Evolutionary conservation across 23 tunicate species (phyloP).

Genomic region (Oikopleura dioica): DNA sequence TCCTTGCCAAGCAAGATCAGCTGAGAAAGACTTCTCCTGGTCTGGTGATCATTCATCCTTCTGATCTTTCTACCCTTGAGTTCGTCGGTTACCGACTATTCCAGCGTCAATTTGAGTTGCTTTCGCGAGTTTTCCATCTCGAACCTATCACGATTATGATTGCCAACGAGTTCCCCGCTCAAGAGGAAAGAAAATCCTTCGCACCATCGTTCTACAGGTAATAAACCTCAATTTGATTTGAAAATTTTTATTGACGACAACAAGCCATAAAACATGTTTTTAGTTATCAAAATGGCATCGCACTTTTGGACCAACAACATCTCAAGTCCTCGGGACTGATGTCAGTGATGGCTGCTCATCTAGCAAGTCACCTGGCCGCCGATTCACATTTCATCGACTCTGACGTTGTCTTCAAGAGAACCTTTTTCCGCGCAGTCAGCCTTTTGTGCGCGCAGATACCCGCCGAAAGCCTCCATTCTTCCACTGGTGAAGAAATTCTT

Average conservation of each 20-base stretch:
- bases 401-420: conserved; percentile 1
- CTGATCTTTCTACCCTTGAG: not conserved
- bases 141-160: not conserved
- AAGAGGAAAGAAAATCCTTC: not conserved
- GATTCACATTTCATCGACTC: not conserved
- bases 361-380: not conserved
- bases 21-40: not conserved
- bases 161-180: not conserved
- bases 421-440: not conserved
- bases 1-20: not conserved
- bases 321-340: not conserved
- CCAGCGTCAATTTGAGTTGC: not conserved
- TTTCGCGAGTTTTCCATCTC: not conserved
- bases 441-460: too few relatives aligned
- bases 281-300: not conserved
- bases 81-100: not conserved
- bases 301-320: not conserved
- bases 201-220: not conserved
- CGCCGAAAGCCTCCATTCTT: too few relatives aligned
- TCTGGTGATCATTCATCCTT: not conserved
- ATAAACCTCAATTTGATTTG: not conserved
- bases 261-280: not conserved
- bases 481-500: too few relatives aligned
- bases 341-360: not conserved
- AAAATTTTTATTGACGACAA: not conserved